Evolutionary conservation across 2,113 vertebrate genomes (phyloP), one percentile per base, ranked within the genome.

Genomic region (Psephotus haematonotus): DNA sequence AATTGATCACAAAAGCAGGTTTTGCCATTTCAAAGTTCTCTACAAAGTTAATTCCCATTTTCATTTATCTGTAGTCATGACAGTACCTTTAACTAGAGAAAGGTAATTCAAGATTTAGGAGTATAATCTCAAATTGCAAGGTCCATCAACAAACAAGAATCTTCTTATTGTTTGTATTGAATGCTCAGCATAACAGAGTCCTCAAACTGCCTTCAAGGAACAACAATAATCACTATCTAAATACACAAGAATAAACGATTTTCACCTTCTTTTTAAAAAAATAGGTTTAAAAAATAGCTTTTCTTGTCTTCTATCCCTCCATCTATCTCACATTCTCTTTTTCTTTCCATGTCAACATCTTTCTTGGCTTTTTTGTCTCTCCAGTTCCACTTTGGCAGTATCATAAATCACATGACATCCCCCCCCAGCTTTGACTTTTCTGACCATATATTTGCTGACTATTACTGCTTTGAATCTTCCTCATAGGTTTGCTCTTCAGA

Each of bases 361-460:
- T 50, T 67, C 25, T 83, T 62, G 24, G 37, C 6, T 65, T 88
- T 91, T 93, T 67, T 24, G 22, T 69, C 53, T 82, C 67, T 74
- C 46, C 14, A 63, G 7, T 63, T 75, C 65, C 57, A 28, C 59
- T 65, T 90, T 47, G 35, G 20, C 77, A 82, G 39, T 60, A 82
- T 44, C 43, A 65, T 81, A 93, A 83, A 95, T 84, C 82, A 83
- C 33, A 69, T 9, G 24, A 68, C 11, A 27, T 22, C 18, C 22
- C 2, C 25, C 4, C n/a, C 10, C 11, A 84, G 62, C 55, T 95
- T 78, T 84, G 80, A 86, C 60, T 93, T 93, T 68, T 57, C 68
- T 79, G 88, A 92, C 69, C 86, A 76, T 81, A 31, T 84, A 94
- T 95, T 93, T 96, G 88, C 62, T 86, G 80, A 90, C 49, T 95